phyloP scores from a whole-genome alignment of 2,113 vertebrate genomes.

The Hippolais icterina region DNA sequence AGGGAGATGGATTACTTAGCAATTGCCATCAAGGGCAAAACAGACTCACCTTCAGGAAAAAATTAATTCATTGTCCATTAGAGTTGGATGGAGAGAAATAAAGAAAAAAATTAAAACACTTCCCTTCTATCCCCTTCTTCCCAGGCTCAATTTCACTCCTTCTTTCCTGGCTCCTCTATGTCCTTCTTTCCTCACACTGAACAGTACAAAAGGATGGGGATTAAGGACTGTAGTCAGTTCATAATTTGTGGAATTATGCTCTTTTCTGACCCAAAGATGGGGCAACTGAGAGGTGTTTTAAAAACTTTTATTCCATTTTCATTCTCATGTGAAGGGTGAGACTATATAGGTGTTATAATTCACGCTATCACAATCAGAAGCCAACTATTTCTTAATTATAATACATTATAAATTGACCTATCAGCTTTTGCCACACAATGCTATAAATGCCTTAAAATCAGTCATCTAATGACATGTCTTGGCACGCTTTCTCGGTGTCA shows the following conservation, averaged over 20 bases:
- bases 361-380: neutral
- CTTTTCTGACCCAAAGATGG: neutral
- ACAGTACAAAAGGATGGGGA: neutral
- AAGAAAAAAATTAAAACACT: neutral
- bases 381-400: neutral
- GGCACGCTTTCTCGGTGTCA: no score
- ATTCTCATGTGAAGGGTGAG: neutral
- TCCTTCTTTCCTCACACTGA: neutral
- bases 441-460: no score
- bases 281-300: no score
- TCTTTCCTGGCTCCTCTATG: neutral
- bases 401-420: neutral
- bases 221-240: neutral
- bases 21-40: neutral
- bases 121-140: accelerated
- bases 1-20: neutral
- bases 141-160: neutral
- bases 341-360: neutral
- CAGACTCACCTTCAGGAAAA: neutral
- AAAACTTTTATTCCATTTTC: neutral
- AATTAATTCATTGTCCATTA: neutral
- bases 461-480: no score
- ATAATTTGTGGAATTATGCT: neutral
- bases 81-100: neutral
- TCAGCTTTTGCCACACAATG: no score